Evolutionary conservation across 2,888 invertebrate genomes (phyloP).

Genomic region (Drosophila trichaetosa): DNA sequence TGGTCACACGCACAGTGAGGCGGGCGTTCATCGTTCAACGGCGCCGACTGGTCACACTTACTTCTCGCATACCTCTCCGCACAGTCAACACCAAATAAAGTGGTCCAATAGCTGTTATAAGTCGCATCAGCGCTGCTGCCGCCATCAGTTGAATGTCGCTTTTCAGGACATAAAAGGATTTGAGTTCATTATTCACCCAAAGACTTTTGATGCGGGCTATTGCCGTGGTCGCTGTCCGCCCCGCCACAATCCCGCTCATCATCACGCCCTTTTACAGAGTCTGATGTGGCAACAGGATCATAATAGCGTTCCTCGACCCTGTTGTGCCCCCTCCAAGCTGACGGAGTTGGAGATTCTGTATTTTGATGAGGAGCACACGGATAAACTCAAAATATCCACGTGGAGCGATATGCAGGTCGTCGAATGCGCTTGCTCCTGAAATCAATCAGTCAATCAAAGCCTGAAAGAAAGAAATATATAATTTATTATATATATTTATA

Average conservation of each 20-base stretch:
- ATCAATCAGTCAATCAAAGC: not conserved
- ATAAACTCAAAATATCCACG: slow-evolving; percentile 88
- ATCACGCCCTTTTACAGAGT: slow-evolving; percentile 90
- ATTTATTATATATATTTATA: not conserved
- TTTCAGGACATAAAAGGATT: slow-evolving; percentile 89
- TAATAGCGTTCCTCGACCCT: slow-evolving; percentile 86
- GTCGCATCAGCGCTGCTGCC: slow-evolving; percentile 87
- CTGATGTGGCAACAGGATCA: slow-evolving; percentile 88
- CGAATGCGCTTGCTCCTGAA: slow-evolving; percentile 90
- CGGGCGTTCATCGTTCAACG: not conserved
- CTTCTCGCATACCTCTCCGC: slow-evolving; percentile 34
- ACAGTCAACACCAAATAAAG: slow-evolving; percentile 48
- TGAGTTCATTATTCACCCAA: slow-evolving; percentile 89
- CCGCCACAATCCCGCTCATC: slow-evolving; percentile 89
- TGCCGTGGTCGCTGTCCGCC: slow-evolving; percentile 90
- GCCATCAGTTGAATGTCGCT: slow-evolving; percentile 88
- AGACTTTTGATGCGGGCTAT: slow-evolving; percentile 89
- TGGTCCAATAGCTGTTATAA: slow-evolving; percentile 86
- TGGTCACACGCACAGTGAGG: slow-evolving; percentile 66
- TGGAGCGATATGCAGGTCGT: slow-evolving; percentile 90
- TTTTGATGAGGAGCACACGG: slow-evolving; percentile 87
- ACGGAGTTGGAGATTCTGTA: slow-evolving; percentile 88
- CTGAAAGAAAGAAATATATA: not conserved
- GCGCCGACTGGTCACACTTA: slow-evolving; percentile 37
- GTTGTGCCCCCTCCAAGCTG: slow-evolving; percentile 90